Percentiles rank a stretch among this genome's conserved stretches.
These are phyloP conservation scores for Mustelus asterias DNA, from an alignment of 2,113 vertebrate species.

Conservation along the genomic window DNA sequence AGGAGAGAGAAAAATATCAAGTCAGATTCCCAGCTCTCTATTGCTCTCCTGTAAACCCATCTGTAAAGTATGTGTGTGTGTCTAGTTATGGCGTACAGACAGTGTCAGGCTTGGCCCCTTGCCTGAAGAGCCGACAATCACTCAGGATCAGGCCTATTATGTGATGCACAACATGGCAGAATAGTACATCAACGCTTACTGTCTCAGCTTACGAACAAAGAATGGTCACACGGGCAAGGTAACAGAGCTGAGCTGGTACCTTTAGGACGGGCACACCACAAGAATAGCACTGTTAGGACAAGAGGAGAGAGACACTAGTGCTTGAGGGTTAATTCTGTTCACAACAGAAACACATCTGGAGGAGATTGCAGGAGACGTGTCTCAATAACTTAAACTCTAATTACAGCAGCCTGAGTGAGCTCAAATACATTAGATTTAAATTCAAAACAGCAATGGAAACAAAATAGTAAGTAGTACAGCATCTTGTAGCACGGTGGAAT, in stretches of 20 bases:
- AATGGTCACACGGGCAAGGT: neutral
- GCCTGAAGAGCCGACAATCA: neutral
- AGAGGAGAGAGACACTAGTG: neutral
- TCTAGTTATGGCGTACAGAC: neutral
- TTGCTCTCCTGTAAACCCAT: neutral
- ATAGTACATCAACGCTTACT: neutral
- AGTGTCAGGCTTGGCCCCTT: neutral
- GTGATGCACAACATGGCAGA: neutral
- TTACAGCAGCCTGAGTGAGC: neutral
- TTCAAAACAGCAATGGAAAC: neutral
- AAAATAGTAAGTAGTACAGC: neutral
- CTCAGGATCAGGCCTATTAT: neutral
- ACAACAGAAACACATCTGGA: neutral
- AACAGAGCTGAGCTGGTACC: neutral
- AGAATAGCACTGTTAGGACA: neutral
- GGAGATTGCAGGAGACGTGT: neutral
- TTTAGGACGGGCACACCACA: neutral
- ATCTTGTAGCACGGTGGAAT: neutral
- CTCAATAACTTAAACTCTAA: neutral
- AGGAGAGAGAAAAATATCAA: neutral
- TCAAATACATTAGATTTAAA: neutral
- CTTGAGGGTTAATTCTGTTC: neutral
- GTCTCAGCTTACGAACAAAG: neutral
- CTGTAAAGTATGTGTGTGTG: neutral
- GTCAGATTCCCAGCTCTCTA: no score